These are phyloP conservation scores for Eledona agricola DNA, from an alignment of 2,888 invertebrate genomes.

Conservation along the genomic window DNA sequence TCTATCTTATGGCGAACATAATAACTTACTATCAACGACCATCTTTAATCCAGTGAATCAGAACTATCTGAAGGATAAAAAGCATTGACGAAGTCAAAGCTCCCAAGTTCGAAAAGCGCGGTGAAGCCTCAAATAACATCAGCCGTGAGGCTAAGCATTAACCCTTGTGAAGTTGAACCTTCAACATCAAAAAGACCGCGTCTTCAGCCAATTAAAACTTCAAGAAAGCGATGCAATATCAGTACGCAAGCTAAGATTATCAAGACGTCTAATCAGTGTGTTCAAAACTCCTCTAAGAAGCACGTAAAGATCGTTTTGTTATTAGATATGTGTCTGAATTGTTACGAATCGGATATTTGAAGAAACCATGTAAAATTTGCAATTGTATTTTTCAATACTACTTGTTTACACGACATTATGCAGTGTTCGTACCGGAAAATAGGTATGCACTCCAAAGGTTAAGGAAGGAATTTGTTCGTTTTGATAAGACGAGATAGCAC, in stretches of 20 bases:
- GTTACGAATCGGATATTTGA: slow-evolving; percentile 4
- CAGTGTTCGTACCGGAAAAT: no score
- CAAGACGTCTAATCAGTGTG: slow-evolving; percentile 1
- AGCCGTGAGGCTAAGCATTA: not conserved
- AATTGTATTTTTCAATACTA: slow-evolving; percentile 20
- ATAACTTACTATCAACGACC: no score
- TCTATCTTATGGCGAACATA: no score
- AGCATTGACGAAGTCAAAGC: slow-evolving; percentile 2
- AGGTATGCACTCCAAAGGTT: no score
- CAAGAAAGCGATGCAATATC: slow-evolving; percentile 2
- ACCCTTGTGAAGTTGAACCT: slow-evolving; percentile 1
- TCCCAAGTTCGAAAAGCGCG: no score
- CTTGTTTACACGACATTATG: no score
- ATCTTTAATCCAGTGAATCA: no score
- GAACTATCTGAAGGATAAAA: no score
- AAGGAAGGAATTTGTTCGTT: no score
- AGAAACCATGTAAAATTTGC: no score
- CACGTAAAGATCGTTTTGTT: not conserved
- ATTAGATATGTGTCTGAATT: not conserved
- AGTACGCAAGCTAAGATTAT: not conserved
- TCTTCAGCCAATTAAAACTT: not conserved
- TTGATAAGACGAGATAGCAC: no score
- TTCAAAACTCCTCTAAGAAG: not conserved
- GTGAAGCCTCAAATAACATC: slow-evolving; percentile 4
- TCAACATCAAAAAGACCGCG: slow-evolving; percentile 3